phyloP scores from a whole-genome alignment of 2,113 vertebrate species.

The Sceloporus undulatus region DNA sequence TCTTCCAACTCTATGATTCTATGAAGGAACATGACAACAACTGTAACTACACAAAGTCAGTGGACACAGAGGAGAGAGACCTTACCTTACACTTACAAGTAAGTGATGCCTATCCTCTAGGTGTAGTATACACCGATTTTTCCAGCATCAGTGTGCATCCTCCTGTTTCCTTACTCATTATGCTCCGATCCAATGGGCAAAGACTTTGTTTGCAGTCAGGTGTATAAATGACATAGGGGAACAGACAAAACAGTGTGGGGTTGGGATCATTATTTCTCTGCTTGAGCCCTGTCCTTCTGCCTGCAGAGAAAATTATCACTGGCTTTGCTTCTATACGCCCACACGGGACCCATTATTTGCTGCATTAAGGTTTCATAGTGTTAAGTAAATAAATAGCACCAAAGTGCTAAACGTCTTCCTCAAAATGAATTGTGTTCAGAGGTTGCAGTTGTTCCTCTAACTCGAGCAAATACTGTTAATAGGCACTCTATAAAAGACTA shows the following conservation, averaged over 20 bases:
- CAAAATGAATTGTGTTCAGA: constrained; percentile 57
- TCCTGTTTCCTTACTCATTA: constrained; percentile 43
- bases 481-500: constrained; percentile 64
- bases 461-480: constrained; percentile 63
- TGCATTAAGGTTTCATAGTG: constrained; percentile 70
- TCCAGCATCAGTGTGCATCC: neutral
- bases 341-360: constrained; percentile 75
- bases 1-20: too few species aligned
- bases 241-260: constrained; percentile 34
- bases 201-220: constrained; percentile 70
- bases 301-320: constrained; percentile 78
- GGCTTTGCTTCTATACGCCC: constrained; percentile 50
- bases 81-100: neutral
- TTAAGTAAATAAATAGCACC: constrained; percentile 79
- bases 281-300: constrained; percentile 66
- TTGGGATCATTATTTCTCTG: constrained; percentile 77
- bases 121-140: too few species aligned
- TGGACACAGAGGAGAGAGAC: neutral
- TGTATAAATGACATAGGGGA: constrained; percentile 70
- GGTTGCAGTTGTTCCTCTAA: constrained; percentile 62
- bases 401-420: constrained; percentile 75
- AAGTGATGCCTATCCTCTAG: neutral
- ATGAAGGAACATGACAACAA: too few species aligned
- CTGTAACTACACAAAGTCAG: neutral
- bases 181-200: constrained; percentile 42